Base-by-base conservation (phyloP, 2,797 vertebrate species). In the Kryptolebias ocellatus region DNA sequence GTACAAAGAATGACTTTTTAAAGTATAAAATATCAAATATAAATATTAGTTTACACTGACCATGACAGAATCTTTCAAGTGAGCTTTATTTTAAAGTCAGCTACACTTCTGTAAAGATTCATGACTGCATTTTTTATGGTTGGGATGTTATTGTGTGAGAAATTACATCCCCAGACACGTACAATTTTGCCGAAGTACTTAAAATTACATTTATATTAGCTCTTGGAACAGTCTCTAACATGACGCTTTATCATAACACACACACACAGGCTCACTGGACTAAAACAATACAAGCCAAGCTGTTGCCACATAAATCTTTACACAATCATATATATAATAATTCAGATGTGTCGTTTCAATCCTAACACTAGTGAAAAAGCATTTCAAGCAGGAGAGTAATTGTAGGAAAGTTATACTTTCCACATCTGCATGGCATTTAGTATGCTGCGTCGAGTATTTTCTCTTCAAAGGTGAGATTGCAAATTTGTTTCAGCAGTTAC, bases 341-440 rank as follows among this genome's bases (percentile, higher is more conserved):
- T 75, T 49, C 17, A 53, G 28, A 54, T 46, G 17, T 57, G 20
- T 64, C 17, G 24, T 53, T 61, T 53, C 34, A 51, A 52, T 10
- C 34, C 11, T 12, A 42, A 10, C 53, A 50, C 11, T 18, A 11
- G 71, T 63, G 56, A 29, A 28, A 65, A 46, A 65, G 60, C 64
- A 15, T 0, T 0, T 80, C 47, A 70, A 47, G 27, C 59, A n/a
- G 58, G 49, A 39, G 44, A 67, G 57, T 63, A 70, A 74, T 2
- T 39, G 16, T 4, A 45, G 4, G 5, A 64, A 44, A 44, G 49
- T 50, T 47, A 47, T 14, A 29, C 15, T 72, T 72, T 74, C 55
- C 64, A 78, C 84, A 89, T 84, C 79, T 86, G 73, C 72, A 72
- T 29, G 24, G 60, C 60, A 79, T 89, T 86, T 83, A 81, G 54